Conservation (phyloP, 2,888 invertebrate species). For the Epirrita christyi region DNA sequence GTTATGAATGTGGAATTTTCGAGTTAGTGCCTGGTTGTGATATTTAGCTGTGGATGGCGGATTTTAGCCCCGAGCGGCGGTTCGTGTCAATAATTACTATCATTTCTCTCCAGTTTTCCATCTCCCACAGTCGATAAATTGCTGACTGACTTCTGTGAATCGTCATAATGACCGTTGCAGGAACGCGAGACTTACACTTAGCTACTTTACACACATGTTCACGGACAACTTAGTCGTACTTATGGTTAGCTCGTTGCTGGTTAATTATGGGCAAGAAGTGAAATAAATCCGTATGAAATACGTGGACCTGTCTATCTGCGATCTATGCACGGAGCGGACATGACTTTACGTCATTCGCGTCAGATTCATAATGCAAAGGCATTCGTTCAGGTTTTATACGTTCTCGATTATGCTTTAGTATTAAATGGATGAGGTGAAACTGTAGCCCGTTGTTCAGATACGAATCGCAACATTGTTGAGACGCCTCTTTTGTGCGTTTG, state of each 20-base stretch:
- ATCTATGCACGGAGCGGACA: conserved; percentile 31
- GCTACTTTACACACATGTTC: conserved; percentile 55
- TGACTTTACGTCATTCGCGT: conserved; percentile 40
- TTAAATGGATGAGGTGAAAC: conserved; percentile 62
- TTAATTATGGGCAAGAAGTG: conserved; percentile 29
- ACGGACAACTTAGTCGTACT: conserved; percentile 40
- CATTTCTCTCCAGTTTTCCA: conserved; percentile 71
- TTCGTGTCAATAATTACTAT: conserved; percentile 84
- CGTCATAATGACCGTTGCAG: conserved; percentile 71
- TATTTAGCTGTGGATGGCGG: conserved; percentile 64
- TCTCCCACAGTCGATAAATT: conserved; percentile 72
- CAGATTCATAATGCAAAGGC: conserved; percentile 45
- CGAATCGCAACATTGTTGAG: conserved; percentile 74
- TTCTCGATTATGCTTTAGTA: conserved; percentile 58
- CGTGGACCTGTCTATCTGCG: conserved; percentile 31
- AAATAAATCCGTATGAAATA: conserved; percentile 34
- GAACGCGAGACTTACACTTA: conserved; percentile 58
- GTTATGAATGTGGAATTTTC: conserved; percentile 80
- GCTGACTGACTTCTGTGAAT: conserved; percentile 75
- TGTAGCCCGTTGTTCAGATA: conserved; percentile 74
- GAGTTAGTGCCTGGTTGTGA: conserved; percentile 76
- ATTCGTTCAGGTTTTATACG: conserved; percentile 51
- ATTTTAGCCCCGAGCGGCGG: conserved; percentile 60
- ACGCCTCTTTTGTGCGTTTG: conserved; percentile 73
- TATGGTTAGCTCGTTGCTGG: conserved; percentile 35